Percentiles rank a stretch among this genome's conserved stretches.
Evolutionary conservation across 2,888 invertebrate genomes (phyloP).

Genomic region (Tachystola acroxantha): DNA sequence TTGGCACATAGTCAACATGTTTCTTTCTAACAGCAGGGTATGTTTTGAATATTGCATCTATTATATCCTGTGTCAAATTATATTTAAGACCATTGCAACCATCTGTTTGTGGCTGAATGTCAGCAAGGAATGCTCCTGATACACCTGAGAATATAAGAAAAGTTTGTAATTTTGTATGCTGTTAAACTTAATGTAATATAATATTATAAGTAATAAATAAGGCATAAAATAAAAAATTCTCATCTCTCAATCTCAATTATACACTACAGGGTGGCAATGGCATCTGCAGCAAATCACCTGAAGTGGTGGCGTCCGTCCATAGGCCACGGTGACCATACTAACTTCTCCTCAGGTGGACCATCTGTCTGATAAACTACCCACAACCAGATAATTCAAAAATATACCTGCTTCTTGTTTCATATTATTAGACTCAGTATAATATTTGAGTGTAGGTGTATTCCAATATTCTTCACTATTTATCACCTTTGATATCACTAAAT

Average conservation of each 20-base stretch:
- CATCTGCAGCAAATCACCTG: too few species aligned
- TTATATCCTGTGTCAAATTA: constrained; percentile 97
- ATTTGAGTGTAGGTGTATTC: constrained; percentile 89
- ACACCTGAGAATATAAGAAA: constrained; percentile 66
- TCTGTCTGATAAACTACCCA: too few species aligned
- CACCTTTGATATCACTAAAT: constrained; percentile 97
- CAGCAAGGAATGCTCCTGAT: constrained; percentile 89
- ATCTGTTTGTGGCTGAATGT: constrained; percentile 97
- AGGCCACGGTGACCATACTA: too few species aligned
- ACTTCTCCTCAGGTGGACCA: too few species aligned
- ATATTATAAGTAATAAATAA: too few species aligned
- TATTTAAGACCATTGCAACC: constrained; percentile 98
- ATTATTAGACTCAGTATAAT: constrained; percentile 85
- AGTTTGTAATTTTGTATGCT: too few species aligned
- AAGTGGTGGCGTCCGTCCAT: too few species aligned
- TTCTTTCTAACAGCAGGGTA: constrained; percentile 99
- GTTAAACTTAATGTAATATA: too few species aligned
- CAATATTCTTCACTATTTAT: constrained; percentile 99
- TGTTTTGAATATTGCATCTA: constrained; percentile 98
- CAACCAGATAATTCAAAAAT: too few species aligned
- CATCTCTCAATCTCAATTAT: too few species aligned
- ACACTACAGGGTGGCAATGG: too few species aligned
- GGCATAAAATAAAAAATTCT: too few species aligned
- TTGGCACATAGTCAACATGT: constrained; percentile 97
- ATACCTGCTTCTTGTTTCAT: constrained; percentile 91